Base-by-base conservation (phyloP, 2,113 vertebrate genomes). In the Protobothrops flavoviridis region DNA sequence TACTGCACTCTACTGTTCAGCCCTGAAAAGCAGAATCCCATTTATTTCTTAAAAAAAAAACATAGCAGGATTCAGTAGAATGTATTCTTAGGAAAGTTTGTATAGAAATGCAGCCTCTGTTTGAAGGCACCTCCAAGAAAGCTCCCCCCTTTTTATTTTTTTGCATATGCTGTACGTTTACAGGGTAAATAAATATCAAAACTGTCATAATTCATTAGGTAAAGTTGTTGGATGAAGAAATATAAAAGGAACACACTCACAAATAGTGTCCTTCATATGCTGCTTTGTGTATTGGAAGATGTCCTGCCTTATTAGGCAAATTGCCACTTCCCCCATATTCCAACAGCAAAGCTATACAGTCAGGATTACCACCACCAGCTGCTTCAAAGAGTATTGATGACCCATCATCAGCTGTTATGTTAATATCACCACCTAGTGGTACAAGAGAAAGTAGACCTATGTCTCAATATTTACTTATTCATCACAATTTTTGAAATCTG, bases 201-300 rank as follows among this genome's bases (percentile, higher is more conserved):
- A 15, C 45, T 5, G 43, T 55, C 52, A 4, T 26, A 4, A 26
- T 26, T 74, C 33, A 43, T 74, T 45, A 57, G 1, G 85, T 45
- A 85, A 93, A 90, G 9, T 15, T n/a, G n/a, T 13, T 59, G 20
- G 45, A 15, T 52, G 56, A 88, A 43, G 90, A 57, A 64, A 94
- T 89, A 87, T 17, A 0, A 0, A 61, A 0, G 91, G 93, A n/a
- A 50, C 6, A 91, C 94, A 97, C 98, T 98, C 95, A 99, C 98
- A 99, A 95, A 24, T 98, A 98, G 97, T 99, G 98, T 1, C 98
- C 98, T 92, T 98, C 97, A 5, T 98, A 98, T 10, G 98, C 98
- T 0, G 98, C 98, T 95, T 97, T 97, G 96, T 99, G 98, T 95
- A 99, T 98, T 17, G 98, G 98, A 89, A 99, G 98, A 61, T 98